These are phyloP conservation scores for Emydoidea blandingii DNA, from an alignment of 2,797 vertebrate species.

Conservation along the genomic window DNA sequence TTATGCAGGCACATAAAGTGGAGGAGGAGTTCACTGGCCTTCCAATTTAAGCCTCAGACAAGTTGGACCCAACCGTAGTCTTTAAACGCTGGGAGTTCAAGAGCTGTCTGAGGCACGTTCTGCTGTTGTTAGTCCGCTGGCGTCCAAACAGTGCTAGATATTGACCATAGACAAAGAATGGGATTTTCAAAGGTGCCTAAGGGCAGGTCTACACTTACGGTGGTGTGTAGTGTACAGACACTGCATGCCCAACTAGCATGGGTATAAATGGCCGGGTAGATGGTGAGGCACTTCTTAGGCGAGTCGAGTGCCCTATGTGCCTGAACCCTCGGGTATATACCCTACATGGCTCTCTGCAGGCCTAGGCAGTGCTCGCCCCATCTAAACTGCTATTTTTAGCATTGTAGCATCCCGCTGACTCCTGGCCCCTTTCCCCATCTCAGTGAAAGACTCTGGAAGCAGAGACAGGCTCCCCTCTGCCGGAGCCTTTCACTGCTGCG, in stretches of 20 bases:
- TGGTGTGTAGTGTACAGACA: no score
- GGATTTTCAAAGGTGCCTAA: neutral
- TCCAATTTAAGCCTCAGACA: neutral
- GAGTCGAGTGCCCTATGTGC: no score
- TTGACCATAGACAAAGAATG: neutral
- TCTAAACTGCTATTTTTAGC: no score
- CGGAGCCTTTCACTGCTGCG: neutral
- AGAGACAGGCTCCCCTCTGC: neutral
- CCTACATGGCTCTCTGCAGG: no score
- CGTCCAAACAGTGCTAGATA: neutral
- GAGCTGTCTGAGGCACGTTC: neutral
- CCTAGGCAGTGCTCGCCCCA: no score
- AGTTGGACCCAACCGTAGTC: neutral
- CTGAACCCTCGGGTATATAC: no score
- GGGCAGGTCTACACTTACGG: neutral
- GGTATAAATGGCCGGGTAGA: no score
- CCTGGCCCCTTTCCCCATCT: neutral
- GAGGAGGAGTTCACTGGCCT: neutral
- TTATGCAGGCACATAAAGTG: neutral
- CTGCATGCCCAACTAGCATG: no score
- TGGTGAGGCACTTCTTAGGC: no score
- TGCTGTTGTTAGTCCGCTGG: neutral
- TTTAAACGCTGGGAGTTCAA: neutral
- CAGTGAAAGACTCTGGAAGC: neutral
- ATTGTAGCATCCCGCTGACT: neutral